These are phyloP conservation scores for Clarias magur DNA, from an alignment of 2,113 vertebrate genomes.

Conservation along the genomic window DNA sequence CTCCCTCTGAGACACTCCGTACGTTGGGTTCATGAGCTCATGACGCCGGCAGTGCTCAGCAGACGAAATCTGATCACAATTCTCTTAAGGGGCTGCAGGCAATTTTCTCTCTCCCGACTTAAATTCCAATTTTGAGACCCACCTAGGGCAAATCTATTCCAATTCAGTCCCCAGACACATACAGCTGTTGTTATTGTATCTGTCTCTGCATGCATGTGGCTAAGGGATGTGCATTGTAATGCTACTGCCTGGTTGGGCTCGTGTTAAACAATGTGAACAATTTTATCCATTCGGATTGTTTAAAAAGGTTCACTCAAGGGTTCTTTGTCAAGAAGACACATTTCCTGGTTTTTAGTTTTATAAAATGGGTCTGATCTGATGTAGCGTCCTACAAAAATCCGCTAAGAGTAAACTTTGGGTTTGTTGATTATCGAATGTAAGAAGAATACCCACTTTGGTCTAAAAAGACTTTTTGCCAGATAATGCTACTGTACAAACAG, in stretches of 20 bases:
- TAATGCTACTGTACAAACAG: neutral
- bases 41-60: neutral
- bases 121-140: conserved; percentile 14
- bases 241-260: no score
- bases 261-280: neutral
- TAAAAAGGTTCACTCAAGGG: neutral
- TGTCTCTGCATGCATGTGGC: neutral
- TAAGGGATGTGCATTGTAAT: neutral
- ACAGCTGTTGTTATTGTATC: conserved; percentile 5
- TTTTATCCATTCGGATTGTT: neutral
- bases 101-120: conserved; percentile 3
- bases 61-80: neutral
- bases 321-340: neutral
- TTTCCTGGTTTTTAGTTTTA: neutral
- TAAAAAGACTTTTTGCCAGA: conserved; percentile 2
- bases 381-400: neutral
- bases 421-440: neutral
- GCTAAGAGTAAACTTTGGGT: neutral
- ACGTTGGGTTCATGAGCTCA: neutral
- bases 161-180: conserved; percentile 6
- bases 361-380: neutral
- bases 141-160: conserved; percentile 12
- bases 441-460: neutral
- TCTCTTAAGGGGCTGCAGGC: neutral
- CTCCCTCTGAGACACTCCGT: neutral